Base-by-base conservation (phyloP, 2,113 vertebrate species). In the Terrapene triunguis region DNA sequence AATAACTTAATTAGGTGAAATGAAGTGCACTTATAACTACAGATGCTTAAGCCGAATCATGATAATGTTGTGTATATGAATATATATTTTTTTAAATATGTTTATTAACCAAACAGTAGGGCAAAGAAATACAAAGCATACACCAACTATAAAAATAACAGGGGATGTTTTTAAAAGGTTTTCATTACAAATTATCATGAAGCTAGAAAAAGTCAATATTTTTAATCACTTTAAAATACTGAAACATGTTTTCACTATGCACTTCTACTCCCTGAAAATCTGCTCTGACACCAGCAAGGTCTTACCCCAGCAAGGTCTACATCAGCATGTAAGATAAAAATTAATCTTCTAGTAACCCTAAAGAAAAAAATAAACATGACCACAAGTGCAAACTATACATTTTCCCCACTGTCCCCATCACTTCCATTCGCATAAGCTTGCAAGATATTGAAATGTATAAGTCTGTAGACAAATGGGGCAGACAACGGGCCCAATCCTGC, bases 1-100 rank as follows among this genome's bases (percentile, higher is more conserved):
- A 98, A 98, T 98, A 98, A 98, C 95, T 97, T 98, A 98, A 98
- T 98, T 98, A 98, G 96, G 97, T 97, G 97, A 97, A 98, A 98
- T 98, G 98, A 98, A 98, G 98, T 97, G 97, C 98, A 98, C 98
- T 98, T 96, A 94, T 51, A 98, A 97, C 89, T 96, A 82, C 97
- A 98, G 98, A 98, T 95, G 97, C 98, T 98, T 97, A 97, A 92
- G 90, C 94, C 84, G 57, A 96, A 98, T 97, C 95, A 94, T 92
- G 97, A 97, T 96, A 94, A 97, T 93, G 87, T 38, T 95, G 93
- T 98, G 62, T 97, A 95, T 94, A 96, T 84, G 97, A 97, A 97
- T 95, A 96, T 94, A 85, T 94, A 83, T 94, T 97, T 98, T 93
- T 96, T 94, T 78, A 91, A 95, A 97, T 90, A 92, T 93, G 95